Evolutionary conservation across 2,113 vertebrate genomes (phyloP), one percentile per base, ranked within the genome.

Genomic region (Hypomesus transpacificus): DNA sequence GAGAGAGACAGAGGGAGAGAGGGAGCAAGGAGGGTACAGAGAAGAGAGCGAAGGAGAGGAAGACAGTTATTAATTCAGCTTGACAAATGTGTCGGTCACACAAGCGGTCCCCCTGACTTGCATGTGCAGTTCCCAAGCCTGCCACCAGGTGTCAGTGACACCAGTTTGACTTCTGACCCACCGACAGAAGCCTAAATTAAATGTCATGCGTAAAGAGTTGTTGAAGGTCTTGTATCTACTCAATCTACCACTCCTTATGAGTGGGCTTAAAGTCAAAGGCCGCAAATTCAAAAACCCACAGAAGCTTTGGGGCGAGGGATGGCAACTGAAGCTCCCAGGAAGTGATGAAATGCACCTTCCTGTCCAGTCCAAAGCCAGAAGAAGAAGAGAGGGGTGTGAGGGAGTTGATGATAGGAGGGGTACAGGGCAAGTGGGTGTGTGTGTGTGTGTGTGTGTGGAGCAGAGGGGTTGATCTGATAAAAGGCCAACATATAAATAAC

Each of bases 131-230:
- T 65, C 74, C 59, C 57, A 0, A 3, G 7, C 3, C 4, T 1
- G 22, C 67, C 87, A 87, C 85, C 6, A 90, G 88, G 71, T 87
- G 88, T 82, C 85, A 84, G 75, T 75, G 75, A 79, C 64, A 61
- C 4, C 13, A 21, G 31, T 2, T 18, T 9, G 24, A 20, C 57
- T 26, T 13, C n/a, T 65, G 53, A 8, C 17, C 13, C 4, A 31
- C 51, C 2, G 18, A 63, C 69, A 31, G 54, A 67, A 28, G 62
- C 63, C 79, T 50, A 17, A 50, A 62, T 80, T 14, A 71, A 73
- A 76, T 51, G 75, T 80, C 65, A 81, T 76, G 74, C 22, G 66
- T 18, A 66, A 71, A 70, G 66, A 59, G 54, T 20, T 65, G 58
- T 66, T 39, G 69, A 46, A 68, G 67, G 59, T 74, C 61, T 56